Conservation (phyloP, 2,113 vertebrate genomes). For the Oplegnathus fasciatus region DNA sequence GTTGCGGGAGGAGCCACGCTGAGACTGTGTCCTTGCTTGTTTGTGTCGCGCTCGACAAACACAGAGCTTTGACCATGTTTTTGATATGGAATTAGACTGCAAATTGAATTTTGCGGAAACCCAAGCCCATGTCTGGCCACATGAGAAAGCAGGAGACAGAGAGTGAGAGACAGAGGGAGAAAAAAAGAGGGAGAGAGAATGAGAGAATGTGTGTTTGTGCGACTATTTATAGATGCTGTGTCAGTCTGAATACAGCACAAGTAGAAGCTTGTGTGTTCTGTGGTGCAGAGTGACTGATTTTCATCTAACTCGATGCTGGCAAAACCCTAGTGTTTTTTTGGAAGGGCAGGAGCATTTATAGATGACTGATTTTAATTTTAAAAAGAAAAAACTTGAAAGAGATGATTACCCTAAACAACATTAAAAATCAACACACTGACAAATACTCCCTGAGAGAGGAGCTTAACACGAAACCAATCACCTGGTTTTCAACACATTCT, state of each 20-base stretch:
- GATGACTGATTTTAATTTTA: slow-evolving; percentile 38
- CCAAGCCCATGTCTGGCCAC: slow-evolving; percentile 32
- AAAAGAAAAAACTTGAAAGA: slow-evolving; percentile 17
- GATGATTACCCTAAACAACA: slow-evolving; percentile 2
- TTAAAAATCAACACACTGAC: slow-evolving; percentile 13
- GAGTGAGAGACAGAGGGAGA: slow-evolving; percentile 19
- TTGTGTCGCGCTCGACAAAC: slow-evolving; percentile 68
- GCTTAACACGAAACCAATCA: slow-evolving; percentile 40
- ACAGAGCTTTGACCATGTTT: slow-evolving; percentile 68
- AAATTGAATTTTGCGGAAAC: slow-evolving; percentile 66
- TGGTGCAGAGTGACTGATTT: slow-evolving; percentile 50
- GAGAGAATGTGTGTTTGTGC: slow-evolving; percentile 31
- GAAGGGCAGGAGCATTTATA: slow-evolving; percentile 31
- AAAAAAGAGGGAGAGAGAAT: slow-evolving; percentile 6
- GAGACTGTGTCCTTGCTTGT: slow-evolving; percentile 76
- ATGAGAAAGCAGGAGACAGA: slow-evolving; percentile 38
- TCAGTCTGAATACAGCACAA: slow-evolving; percentile 48
- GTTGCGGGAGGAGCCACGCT: slow-evolving; percentile 64
- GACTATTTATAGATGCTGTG: slow-evolving; percentile 71
- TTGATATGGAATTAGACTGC: slow-evolving; percentile 69
- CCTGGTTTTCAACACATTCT: slow-evolving; percentile 49
- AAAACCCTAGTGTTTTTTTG: slow-evolving; percentile 24
- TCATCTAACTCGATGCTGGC: slow-evolving; percentile 32
- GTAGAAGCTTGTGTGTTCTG: slow-evolving; percentile 37
- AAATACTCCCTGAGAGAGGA: slow-evolving; percentile 26